Conservation (phyloP, 2,113 vertebrate genomes). For the Seriola aureovittata region DNA sequence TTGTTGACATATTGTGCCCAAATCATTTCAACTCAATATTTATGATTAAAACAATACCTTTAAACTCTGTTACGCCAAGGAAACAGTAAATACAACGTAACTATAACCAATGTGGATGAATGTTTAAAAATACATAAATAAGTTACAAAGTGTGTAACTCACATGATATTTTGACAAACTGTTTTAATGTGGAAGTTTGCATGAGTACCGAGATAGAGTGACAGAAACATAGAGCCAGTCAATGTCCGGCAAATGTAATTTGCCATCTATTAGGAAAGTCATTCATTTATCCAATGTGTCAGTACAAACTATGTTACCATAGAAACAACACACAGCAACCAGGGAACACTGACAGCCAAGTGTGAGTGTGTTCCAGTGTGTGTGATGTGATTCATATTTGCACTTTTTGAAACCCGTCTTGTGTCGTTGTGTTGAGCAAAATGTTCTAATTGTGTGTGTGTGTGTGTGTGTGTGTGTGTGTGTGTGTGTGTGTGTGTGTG, state of each 20-base stretch:
- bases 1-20: too few species aligned
- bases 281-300: conserved; percentile 40
- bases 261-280: conserved; percentile 32
- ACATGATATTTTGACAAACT: not conserved
- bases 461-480: not conserved
- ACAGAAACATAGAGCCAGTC: not conserved
- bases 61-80: too few species aligned
- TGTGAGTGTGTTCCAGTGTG: not conserved
- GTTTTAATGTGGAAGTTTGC: not conserved
- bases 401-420: too few species aligned
- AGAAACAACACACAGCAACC: conserved; percentile 44
- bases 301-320: conserved; percentile 39
- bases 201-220: not conserved
- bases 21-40: too few species aligned
- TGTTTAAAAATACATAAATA: not conserved
- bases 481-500: not conserved
- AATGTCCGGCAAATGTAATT: conserved; percentile 18
- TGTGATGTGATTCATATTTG: not conserved
- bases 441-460: not conserved
- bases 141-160: not conserved
- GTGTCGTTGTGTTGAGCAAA: not conserved
- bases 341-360: conserved; percentile 1
- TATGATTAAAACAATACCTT: too few species aligned
- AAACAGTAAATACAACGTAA: not conserved
- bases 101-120: not conserved